Evolutionary conservation across 2,797 vertebrate genomes (phyloP), one percentile per base, ranked within the genome.

Genomic region (Catharus ustulatus): DNA sequence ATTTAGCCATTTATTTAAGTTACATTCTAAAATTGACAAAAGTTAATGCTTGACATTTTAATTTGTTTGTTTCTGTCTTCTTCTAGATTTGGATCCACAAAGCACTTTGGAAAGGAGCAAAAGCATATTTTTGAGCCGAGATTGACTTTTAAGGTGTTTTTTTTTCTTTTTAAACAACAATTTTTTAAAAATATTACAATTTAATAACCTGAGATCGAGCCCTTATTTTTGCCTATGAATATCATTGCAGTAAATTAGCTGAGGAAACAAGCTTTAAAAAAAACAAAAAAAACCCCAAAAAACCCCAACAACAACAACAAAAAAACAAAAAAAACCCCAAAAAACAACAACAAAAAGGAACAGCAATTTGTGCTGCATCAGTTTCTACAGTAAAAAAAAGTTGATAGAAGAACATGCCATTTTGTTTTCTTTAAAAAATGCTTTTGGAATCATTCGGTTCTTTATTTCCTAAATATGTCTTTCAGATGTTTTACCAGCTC

Each of bases 101-200:
- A 43, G 19, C 17, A 4, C 59, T 95, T 79, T 64, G 29, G 17
- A 72, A 79, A 86, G 3, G 14, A 20, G 1, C 5, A 55, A 72
- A 72, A 78, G 2, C 5, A 23, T 54, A 46, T 69, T 81, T 87
- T n/a, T 77, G 3, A 67, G 18, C 2, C 1, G 62, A 54, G 11
- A 1, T 22, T 18, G 5, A 40, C 7, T 55, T 86, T 51, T 36
- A n/a, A 13, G 13, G 2, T 1, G 0, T 18, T 61, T 26, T 89
- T 32, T 0, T 91, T 30, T 14, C 14, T 40, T 73, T 73, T 18
- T 11, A 76, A 71, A 80, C 21, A 34, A 30, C 24, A 30, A 1
- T 30, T 81, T 82, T 46, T 8, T 0, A 6, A 26, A 64, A 38
- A 1, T 0, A 1, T 42, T 72, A 11, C 34, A 2, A 46, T 75